These are phyloP conservation scores for Acanthosoma haemorrhoidale DNA, from an alignment of 2,888 invertebrate species.

Conservation along the genomic window DNA sequence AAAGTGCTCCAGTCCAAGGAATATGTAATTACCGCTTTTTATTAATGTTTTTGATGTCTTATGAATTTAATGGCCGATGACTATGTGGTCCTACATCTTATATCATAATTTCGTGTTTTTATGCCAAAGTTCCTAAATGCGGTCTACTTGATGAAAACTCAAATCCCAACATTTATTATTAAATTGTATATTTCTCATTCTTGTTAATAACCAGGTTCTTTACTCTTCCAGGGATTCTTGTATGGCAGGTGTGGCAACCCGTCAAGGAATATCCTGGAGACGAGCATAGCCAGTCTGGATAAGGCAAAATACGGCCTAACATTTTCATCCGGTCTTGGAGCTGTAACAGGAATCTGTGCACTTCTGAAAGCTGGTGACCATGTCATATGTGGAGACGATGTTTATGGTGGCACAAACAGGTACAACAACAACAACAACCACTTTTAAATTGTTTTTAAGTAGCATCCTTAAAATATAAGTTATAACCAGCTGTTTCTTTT, in stretches of 20 bases:
- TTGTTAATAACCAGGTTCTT: neutral
- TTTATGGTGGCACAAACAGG: conserved; percentile 91
- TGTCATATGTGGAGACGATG: conserved; percentile 81
- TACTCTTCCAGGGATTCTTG: neutral
- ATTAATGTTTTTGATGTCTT: too few species aligned
- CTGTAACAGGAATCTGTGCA: conserved; percentile 59
- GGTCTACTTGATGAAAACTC: too few species aligned
- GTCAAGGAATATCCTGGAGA: conserved; percentile 79
- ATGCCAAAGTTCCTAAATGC: too few species aligned
- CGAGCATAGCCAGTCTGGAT: conserved; percentile 84
- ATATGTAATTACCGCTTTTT: too few species aligned
- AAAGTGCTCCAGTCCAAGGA: too few species aligned
- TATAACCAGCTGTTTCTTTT: too few species aligned
- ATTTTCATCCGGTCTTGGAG: conserved; percentile 91
- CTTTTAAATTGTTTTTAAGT: neutral
- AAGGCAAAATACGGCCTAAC: conserved; percentile 75
- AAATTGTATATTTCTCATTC: neutral
- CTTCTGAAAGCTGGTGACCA: conserved; percentile 83
- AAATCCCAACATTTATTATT: too few species aligned
- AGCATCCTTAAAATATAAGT: too few species aligned
- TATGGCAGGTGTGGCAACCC: conserved; percentile 87
- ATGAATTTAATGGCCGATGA: too few species aligned
- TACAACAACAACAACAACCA: conserved; percentile 37
- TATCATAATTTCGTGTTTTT: too few species aligned
- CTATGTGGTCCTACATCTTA: too few species aligned